Percentiles rank a stretch among this genome's conserved stretches.
These are phyloP conservation scores for Silurus lanzhouensis DNA, from an alignment of 2,797 vertebrate genomes.

Conservation along the genomic window DNA sequence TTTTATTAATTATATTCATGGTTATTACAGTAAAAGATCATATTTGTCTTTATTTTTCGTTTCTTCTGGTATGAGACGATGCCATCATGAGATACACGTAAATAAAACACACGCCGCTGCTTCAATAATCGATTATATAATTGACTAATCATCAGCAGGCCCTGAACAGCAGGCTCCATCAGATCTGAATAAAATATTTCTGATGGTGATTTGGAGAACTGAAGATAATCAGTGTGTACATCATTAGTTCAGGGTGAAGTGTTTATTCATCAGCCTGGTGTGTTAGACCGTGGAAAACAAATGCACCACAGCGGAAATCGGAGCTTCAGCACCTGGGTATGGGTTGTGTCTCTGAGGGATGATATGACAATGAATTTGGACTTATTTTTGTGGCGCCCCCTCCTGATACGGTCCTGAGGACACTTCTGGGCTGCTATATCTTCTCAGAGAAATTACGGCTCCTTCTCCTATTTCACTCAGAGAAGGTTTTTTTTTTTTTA, in stretches of 20 bases:
- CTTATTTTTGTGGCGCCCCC: neutral
- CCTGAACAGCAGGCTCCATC: neutral
- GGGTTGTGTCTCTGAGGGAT: neutral
- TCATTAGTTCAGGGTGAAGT: conserved; percentile 30
- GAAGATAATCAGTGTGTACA: neutral
- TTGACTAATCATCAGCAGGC: neutral
- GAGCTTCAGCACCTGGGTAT: conserved; percentile 23
- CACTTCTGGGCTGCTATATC: neutral
- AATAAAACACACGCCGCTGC: neutral
- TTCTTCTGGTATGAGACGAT: neutral
- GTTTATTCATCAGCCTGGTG: neutral
- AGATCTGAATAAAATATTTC: neutral
- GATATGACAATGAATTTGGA: conserved; percentile 43
- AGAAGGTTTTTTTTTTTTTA: neutral
- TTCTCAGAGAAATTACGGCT: neutral
- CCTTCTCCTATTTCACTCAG: no score
- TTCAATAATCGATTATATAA: neutral
- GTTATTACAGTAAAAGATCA: neutral
- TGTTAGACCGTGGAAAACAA: neutral
- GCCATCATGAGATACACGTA: neutral
- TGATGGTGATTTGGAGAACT: neutral
- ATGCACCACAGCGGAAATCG: conserved; percentile 25
- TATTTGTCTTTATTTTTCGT: neutral
- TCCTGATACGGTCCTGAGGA: neutral
- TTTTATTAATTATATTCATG: no score